A percentile compares a stretch with the other conserved stretches of the same genome.
Evolutionary conservation across 1,140 invertebrate genomes (phyloP).

Genomic region (Amyelois transitella): DNA sequence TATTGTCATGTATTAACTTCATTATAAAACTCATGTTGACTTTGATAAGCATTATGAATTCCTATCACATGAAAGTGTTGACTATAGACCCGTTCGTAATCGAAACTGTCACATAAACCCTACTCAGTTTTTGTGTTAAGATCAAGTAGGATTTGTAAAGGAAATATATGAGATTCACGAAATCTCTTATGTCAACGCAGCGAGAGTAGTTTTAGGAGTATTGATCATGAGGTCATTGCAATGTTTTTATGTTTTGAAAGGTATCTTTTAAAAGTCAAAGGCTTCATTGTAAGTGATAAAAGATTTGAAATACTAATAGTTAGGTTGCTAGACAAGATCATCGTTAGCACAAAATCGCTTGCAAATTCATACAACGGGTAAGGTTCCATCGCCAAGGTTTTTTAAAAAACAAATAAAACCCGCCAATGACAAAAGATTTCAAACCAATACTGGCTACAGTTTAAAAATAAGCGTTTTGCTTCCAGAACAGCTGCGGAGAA

Average conservation of each 20-base stretch:
- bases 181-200: constrained; percentile 1
- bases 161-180: constrained; percentile 6
- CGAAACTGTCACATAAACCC: constrained; percentile 5
- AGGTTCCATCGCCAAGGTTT: too few relatives aligned
- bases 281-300: too few relatives aligned
- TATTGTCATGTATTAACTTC: too few relatives aligned
- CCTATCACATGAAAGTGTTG: not conserved
- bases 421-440: too few relatives aligned
- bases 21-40: not conserved
- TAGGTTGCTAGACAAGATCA: too few relatives aligned
- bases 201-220: not conserved
- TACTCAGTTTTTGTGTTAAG: constrained; percentile 7
- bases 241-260: not conserved
- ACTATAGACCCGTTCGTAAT: not conserved
- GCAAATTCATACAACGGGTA: too few relatives aligned
- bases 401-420: too few relatives aligned
- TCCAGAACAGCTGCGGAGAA: not conserved
- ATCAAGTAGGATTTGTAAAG: constrained; percentile 5
- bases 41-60: constrained; percentile 3
- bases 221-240: not conserved
- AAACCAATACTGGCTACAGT: too few relatives aligned
- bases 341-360: too few relatives aligned
- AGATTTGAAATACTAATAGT: too few relatives aligned
- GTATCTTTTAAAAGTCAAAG: too few relatives aligned
- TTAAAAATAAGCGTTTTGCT: not conserved